Conservation (phyloP, 2,888 invertebrate genomes). For the Pristionchus entomophagus region DNA sequence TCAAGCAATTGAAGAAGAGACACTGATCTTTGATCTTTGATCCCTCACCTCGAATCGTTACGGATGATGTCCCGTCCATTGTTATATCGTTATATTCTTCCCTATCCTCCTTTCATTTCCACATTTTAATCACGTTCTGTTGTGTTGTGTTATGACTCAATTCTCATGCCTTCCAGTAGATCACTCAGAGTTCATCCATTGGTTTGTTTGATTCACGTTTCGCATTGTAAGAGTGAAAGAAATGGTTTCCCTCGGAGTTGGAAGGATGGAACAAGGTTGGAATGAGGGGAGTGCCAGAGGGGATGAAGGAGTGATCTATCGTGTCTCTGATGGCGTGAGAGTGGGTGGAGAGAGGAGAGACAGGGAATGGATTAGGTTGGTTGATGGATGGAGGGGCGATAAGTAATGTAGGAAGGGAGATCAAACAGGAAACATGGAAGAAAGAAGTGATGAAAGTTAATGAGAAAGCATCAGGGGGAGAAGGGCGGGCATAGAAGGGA, state of each 20-base stretch:
- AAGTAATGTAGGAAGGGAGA: conserved; percentile 34
- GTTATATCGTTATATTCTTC: conserved; percentile 32
- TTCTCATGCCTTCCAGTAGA: background rate
- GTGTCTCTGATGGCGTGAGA: background rate
- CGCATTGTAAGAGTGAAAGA: conserved; percentile 30
- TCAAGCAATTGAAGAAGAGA: conserved; percentile 59
- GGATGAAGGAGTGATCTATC: background rate
- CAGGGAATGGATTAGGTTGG: conserved; percentile 30
- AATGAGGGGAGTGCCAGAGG: background rate
- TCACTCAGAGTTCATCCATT: background rate
- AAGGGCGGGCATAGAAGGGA: conserved; percentile 12
- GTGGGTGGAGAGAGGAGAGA: background rate
- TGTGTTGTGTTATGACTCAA: conserved; percentile 36
- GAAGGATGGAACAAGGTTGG: background rate
- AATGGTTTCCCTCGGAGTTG: background rate
- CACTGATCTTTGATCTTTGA: conserved; percentile 8
- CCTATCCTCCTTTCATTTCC: background rate
- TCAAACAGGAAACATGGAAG: conserved; percentile 31
- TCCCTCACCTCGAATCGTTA: background rate
- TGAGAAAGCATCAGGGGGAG: conserved; percentile 4
- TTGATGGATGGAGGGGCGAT: conserved; percentile 31
- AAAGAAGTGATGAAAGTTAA: conserved; percentile 40
- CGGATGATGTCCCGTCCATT: background rate
- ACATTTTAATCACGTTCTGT: background rate
- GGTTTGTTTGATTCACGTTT: conserved; percentile 26